Evolutionary conservation across 1,140 invertebrate species (phyloP), one percentile per base, ranked within the genome.

Genomic region (Drosophila ohnishii): DNA sequence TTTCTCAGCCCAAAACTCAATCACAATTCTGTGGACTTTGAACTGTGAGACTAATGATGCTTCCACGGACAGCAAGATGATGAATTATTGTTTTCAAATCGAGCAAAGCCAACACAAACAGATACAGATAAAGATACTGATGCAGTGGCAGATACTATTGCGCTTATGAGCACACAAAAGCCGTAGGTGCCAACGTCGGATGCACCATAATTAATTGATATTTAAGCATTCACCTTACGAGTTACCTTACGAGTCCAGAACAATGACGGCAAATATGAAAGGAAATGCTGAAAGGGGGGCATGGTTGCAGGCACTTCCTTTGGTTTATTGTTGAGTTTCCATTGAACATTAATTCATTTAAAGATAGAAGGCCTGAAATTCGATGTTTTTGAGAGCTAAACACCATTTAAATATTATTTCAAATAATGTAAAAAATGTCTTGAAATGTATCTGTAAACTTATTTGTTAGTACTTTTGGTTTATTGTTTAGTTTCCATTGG

Each of bases 61-160:
- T 45, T 34, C 45, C 58, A 58, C 62, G 51, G 59, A 60, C 56
- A 35, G 22, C 47, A n/a, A 57, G 71, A 85, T 85, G 81, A 85
- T 85, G 74, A 81, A 85, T 85, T 85, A 85, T 85, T 67, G 81
- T 78, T 80, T 74, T 67, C 55, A 44, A 65, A 64, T 76, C 58
- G 62, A 47, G 45, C 64, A 60, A 60, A 60, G 59, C 50, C 48
- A 59, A 34, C 63, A 50, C 25, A 55, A 2, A 19, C 37, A 45
- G 25, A 37, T 11, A 34, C 44, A 57, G 45, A 47, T 64, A 35
- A 35, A 65, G 30, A 65, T 35, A 50, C 50, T 40, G 22, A 39
- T n/a, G 28, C 34, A 62, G 13, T 37, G 42, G 16, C 28, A 42
- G 44, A 50, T 34, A 51, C 48, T 37, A 28, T 39, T 25, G 40